phyloP scores from a whole-genome alignment of 2,888 invertebrate genomes.

The Kuschelorhynchus macadamiae region DNA sequence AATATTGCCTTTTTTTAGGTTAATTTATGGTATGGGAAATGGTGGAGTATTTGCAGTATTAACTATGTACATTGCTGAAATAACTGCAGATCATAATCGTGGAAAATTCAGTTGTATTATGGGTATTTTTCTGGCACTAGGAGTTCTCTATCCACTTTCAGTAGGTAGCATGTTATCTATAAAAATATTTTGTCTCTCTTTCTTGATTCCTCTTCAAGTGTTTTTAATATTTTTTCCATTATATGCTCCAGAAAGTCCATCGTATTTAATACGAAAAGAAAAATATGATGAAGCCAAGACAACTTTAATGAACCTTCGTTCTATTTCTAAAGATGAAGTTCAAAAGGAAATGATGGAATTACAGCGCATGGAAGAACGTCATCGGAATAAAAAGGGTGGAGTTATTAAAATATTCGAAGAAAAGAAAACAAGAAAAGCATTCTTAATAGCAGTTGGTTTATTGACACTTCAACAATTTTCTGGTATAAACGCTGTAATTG shows the following conservation, averaged over 20 bases:
- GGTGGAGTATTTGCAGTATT: conserved; percentile 80
- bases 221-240: conserved; percentile 52
- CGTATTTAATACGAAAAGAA: conserved; percentile 65
- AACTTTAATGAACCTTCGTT: conserved; percentile 62
- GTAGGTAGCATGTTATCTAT: conserved; percentile 56
- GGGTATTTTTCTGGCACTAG: conserved; percentile 51
- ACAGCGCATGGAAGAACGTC: conserved; percentile 28
- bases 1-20: conserved; percentile 57
- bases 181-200: conserved; percentile 52
- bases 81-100: conserved; percentile 82
- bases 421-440: conserved; percentile 67
- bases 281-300: conserved; percentile 74
- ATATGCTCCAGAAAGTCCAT: conserved; percentile 57
- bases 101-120: conserved; percentile 77
- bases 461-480: conserved; percentile 88
- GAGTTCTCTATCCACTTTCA: conserved; percentile 53
- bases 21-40: conserved; percentile 76
- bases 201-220: conserved; percentile 50
- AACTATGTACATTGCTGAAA: conserved; percentile 90
- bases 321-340: conserved; percentile 33
- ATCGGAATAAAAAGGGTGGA: conserved; percentile 38
- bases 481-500: conserved; percentile 85
- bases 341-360: conserved; percentile 44
- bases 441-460: conserved; percentile 79
- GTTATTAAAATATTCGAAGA: conserved; percentile 41